A percentile compares a stretch with the other conserved stretches of the same genome.
These are phyloP conservation scores for Aporrectodea caliginosa DNA, from an alignment of 1,140 invertebrate genomes.

Conservation along the genomic window DNA sequence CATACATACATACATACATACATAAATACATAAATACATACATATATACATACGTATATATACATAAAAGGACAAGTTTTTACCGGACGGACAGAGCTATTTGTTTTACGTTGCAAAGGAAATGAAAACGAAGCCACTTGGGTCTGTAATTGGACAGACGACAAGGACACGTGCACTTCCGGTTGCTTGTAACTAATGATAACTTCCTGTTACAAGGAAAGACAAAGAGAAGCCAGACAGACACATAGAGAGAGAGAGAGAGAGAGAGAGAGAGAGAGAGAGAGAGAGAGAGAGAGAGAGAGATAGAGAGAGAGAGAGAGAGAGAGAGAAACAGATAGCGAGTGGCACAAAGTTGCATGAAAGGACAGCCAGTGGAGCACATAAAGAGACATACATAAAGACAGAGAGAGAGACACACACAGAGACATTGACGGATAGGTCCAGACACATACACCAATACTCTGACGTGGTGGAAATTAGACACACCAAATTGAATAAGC, in stretches of 20 bases:
- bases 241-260: constrained; percentile 1
- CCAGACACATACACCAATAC: neutral
- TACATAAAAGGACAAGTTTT: too few relatives aligned
- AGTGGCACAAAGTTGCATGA: neutral
- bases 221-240: neutral
- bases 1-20: too few relatives aligned
- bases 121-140: too few relatives aligned
- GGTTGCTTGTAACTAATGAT: too few relatives aligned
- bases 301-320: neutral
- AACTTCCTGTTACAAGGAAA: too few relatives aligned
- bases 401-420: neutral
- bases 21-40: too few relatives aligned
- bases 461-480: neutral
- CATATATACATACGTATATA: too few relatives aligned
- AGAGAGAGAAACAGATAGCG: neutral
- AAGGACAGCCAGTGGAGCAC: neutral
- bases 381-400: neutral
- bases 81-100: too few relatives aligned
- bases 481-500: neutral
- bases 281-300: neutral
- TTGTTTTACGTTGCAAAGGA: too few relatives aligned
- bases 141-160: too few relatives aligned
- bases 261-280: constrained; percentile 1
- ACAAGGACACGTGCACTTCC: too few relatives aligned
- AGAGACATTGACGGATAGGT: neutral